phyloP scores from a whole-genome alignment of 2,113 vertebrate genomes.

The Gadus chalcogrammus region DNA sequence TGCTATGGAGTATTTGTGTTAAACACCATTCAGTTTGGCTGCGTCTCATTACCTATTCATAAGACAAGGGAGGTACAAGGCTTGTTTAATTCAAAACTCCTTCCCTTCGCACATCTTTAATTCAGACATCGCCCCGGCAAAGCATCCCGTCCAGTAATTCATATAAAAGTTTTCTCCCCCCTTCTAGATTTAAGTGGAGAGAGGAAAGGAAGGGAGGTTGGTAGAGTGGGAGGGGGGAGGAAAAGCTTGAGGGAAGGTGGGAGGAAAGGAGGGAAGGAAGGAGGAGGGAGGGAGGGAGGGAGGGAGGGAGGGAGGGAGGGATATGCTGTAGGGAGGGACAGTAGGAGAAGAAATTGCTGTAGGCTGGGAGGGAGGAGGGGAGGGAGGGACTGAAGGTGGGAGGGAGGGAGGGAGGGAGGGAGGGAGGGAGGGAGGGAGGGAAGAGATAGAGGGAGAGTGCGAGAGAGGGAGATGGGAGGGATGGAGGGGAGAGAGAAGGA shows the following conservation, averaged over 20 bases:
- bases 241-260: neutral
- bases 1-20: too few relatives aligned
- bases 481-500: neutral
- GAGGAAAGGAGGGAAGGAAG: neutral
- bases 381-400: neutral
- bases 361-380: neutral
- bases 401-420: neutral
- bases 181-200: too few relatives aligned
- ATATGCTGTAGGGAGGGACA: neutral
- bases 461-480: neutral
- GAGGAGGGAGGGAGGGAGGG: neutral
- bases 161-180: too few relatives aligned
- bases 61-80: too few relatives aligned
- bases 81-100: too few relatives aligned
- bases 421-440: neutral
- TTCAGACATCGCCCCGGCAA: too few relatives aligned
- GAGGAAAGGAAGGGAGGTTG: neutral
- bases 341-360: neutral
- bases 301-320: slow-evolving; percentile 13
- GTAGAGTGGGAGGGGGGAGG: neutral
- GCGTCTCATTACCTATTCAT: too few relatives aligned
- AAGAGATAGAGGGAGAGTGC: too few relatives aligned
- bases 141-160: too few relatives aligned
- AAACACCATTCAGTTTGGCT: too few relatives aligned
- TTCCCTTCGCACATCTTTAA: too few relatives aligned